These are phyloP conservation scores for Erebia aethiops DNA, from an alignment of 2,888 invertebrate genomes.

Conservation along the genomic window DNA sequence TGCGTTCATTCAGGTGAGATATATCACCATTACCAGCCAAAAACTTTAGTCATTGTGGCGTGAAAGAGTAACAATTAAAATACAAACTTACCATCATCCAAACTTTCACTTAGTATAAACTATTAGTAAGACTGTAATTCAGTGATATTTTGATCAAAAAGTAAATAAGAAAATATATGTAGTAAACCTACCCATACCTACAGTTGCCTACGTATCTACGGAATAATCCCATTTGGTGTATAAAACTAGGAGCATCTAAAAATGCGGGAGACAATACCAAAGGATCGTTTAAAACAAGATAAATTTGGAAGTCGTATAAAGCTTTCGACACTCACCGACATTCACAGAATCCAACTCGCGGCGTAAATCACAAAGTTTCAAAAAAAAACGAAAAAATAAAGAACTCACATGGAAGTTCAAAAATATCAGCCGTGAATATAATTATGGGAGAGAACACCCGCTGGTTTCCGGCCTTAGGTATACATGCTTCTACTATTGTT, in stretches of 20 bases:
- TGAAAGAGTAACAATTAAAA: no score
- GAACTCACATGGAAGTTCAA: slow-evolving; percentile 80
- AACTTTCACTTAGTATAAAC: no score
- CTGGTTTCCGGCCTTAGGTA: slow-evolving; percentile 75
- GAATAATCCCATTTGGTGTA: neutral
- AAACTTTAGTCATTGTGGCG: no score
- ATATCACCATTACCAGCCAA: no score
- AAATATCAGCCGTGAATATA: slow-evolving; percentile 81
- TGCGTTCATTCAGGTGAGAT: no score
- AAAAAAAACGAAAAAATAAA: slow-evolving; percentile 72
- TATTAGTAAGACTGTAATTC: no score
- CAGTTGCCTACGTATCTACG: neutral
- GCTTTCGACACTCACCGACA: slow-evolving; percentile 75
- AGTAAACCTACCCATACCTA: no score
- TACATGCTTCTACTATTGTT: slow-evolving; percentile 59
- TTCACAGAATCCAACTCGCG: slow-evolving; percentile 67
- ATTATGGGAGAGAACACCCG: slow-evolving; percentile 79
- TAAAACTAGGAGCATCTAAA: slow-evolving; percentile 23
- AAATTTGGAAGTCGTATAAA: slow-evolving; percentile 71
- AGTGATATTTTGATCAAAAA: no score
- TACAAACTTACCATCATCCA: no score
- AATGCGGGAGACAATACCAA: slow-evolving; percentile 52
- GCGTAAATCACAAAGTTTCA: slow-evolving; percentile 79
- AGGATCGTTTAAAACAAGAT: slow-evolving; percentile 73
- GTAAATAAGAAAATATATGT: no score